Evolutionary conservation across 2,888 invertebrate genomes (phyloP).

Genomic region (Eupithecia subumbrata): DNA sequence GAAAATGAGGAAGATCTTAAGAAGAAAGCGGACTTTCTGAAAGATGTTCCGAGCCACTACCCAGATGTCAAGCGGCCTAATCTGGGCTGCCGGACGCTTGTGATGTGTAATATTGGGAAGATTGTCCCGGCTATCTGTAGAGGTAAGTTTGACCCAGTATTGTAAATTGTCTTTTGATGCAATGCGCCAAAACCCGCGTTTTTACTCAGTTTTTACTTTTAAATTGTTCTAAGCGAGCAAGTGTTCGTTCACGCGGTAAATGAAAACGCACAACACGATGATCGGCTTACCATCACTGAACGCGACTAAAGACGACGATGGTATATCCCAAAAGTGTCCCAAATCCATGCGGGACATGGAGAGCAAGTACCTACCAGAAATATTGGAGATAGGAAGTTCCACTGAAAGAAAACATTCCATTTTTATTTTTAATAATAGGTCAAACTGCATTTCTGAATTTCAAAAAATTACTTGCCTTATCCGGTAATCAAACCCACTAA

Average conservation of each 20-base stretch:
- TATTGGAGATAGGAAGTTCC: no score
- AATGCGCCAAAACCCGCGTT: background rate
- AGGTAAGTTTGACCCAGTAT: slow-evolving; percentile 54
- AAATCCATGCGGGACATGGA: no score
- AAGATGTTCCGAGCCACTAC: slow-evolving; percentile 88
- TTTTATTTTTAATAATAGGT: no score
- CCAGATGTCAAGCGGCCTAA: slow-evolving; percentile 92
- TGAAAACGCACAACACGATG: no score
- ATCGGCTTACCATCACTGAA: no score
- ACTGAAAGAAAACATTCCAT: no score
- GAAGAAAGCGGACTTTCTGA: slow-evolving; percentile 91
- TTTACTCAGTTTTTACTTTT: background rate
- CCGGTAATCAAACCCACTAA: no score
- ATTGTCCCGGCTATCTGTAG: slow-evolving; percentile 87
- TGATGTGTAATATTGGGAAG: slow-evolving; percentile 89
- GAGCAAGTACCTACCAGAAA: no score
- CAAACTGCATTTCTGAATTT: no score
- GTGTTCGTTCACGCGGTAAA: background rate
- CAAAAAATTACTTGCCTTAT: no score
- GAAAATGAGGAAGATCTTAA: slow-evolving; percentile 96
- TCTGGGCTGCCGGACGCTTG: slow-evolving; percentile 92
- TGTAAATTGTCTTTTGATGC: background rate
- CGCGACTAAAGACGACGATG: no score
- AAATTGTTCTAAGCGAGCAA: background rate
- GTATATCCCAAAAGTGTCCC: no score